Evolutionary conservation across 2,113 vertebrate genomes (phyloP).

Genomic region (Burhinus oedicnemus): DNA sequence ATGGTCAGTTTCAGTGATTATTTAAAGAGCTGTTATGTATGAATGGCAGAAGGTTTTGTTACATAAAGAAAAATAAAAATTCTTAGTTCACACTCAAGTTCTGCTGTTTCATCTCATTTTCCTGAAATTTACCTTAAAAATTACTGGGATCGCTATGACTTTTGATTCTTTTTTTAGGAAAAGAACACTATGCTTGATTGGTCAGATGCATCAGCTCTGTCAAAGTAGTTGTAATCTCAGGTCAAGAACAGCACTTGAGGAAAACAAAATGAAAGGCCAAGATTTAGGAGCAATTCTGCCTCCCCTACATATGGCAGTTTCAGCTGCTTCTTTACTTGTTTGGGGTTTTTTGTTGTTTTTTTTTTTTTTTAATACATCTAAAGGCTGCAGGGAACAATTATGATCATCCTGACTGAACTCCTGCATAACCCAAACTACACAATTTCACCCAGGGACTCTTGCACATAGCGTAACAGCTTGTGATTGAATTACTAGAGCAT

Average conservation of each 20-base stretch:
- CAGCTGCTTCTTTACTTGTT: not conserved
- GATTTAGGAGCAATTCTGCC: not conserved
- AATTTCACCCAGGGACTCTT: constrained; percentile 47
- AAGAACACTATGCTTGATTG: not conserved
- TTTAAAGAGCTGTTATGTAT: not conserved
- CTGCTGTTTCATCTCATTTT: not conserved
- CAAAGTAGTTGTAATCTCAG: not conserved
- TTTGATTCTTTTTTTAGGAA: not conserved
- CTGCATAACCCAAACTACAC: constrained; percentile 24
- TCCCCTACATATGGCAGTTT: not conserved
- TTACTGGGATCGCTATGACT: not conserved
- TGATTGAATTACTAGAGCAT: constrained; percentile 54
- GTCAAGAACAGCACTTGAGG: not conserved
- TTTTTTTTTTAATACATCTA: not conserved
- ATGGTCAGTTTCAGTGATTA: not conserved
- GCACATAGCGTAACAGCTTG: constrained; percentile 28
- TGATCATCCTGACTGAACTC: constrained; percentile 48
- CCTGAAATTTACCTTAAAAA: not conserved
- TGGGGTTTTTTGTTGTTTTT: no score
- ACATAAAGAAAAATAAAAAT: not conserved
- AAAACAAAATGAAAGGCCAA: not conserved
- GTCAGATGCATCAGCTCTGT: not conserved
- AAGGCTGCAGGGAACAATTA: constrained; percentile 47
- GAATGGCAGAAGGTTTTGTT: not conserved
- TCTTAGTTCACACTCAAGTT: not conserved